Evolutionary conservation across 2,888 invertebrate species (phyloP), one percentile per base, ranked within the genome.

Genomic region (Steinernema carpocapsae): DNA sequence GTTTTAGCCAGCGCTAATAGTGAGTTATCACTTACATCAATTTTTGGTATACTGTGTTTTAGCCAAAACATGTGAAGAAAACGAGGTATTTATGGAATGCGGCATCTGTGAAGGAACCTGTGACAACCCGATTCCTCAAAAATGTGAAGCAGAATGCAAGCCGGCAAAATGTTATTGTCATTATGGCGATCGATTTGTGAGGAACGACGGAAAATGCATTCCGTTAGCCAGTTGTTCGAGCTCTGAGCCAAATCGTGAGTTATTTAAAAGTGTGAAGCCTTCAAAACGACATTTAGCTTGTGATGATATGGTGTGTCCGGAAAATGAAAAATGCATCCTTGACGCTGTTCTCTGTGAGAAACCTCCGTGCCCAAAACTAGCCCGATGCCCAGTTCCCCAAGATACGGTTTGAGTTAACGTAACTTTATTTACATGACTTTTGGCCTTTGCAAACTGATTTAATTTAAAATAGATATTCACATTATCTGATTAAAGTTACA

Each of bases 91-190:
- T 26, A 24, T 56, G 56, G 56, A 56, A 56, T 56, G 56, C 22
- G 56, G 56, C 12, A 56, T 56, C 56, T 56, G 56, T 26, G 70
- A 70, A n/a, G 70, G 37, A 17, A 70, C 22, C 70, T 70, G 70
- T n/a, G 42, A 70, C 32, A 7, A 4, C 6, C 70, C 70, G 17
- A 37, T 70, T 17, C 70, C 70, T 3, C 56, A 22, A 19, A 56
- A 26, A 14, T 56, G 56, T 26, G 26, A 14, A 22, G 10, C 22
- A 26, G 37, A 37, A 10, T 37, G 37, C 37, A 70, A 70, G 17
- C 70, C 70, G 2, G 70, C 10, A 19, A 14, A 24, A n/a, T 70
- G 70, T n/a, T 43, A 70, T 19, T 70, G 70, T 43, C 43, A 43
- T 19, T 43, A 37, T 10, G 70, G 70, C 4, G 42, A 70, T 22